These are phyloP conservation scores for Dioctria rufipes DNA, from an alignment of 2,888 invertebrate genomes.

Conservation along the genomic window DNA sequence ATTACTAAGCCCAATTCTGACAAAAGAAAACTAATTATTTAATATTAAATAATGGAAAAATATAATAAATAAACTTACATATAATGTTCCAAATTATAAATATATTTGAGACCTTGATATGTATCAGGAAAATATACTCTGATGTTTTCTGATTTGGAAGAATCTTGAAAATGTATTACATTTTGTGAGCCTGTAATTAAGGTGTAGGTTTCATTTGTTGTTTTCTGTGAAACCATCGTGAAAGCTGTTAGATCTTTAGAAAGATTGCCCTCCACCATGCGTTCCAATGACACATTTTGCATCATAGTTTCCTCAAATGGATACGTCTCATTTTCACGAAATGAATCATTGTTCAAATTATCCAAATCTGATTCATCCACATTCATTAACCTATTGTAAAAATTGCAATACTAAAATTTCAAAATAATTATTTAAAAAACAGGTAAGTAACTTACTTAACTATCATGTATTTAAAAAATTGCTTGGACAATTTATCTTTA, in stretches of 20 bases:
- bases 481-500: too few relatives aligned
- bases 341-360: conserved; percentile 50
- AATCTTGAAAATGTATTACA: conserved; percentile 62
- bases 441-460: too few relatives aligned
- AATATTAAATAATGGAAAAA: too few relatives aligned
- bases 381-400: conserved; percentile 59
- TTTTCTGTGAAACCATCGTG: conserved; percentile 9
- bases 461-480: too few relatives aligned
- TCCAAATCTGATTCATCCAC: conserved; percentile 66
- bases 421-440: too few relatives aligned
- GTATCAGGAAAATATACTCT: conserved; percentile 63
- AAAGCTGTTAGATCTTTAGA: conserved; percentile 60
- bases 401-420: too few relatives aligned
- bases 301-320: conserved; percentile 63
- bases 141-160: conserved; percentile 58
- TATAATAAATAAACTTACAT: conserved; percentile 63
- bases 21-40: conserved; percentile 2
- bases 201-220: conserved; percentile 53
- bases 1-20: conserved; percentile 66
- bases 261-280: conserved; percentile 61
- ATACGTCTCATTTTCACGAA: conserved; percentile 65
- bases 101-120: conserved; percentile 65
- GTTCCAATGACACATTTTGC: conserved; percentile 60
- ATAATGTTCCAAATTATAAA: conserved; percentile 66
- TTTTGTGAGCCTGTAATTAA: conserved; percentile 62